Evolutionary conservation across 2,113 vertebrate species (phyloP).

Genomic region (Megalops atlanticus): DNA sequence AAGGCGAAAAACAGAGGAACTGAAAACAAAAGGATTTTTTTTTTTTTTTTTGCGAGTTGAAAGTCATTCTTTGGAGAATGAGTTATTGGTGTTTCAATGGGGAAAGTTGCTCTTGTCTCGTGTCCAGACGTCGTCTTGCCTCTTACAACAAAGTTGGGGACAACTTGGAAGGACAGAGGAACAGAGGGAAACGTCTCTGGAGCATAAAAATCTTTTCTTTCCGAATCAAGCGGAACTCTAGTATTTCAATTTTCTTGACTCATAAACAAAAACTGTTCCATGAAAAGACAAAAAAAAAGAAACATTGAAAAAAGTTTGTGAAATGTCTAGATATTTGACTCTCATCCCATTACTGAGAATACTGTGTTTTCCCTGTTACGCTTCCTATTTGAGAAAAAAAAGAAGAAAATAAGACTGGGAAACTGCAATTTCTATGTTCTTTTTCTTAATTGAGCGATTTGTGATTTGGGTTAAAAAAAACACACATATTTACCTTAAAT

Average conservation of each 20-base stretch:
- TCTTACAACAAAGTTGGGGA: slow-evolving; percentile 54
- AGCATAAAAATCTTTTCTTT: slow-evolving; percentile 57
- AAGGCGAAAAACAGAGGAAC: slow-evolving; percentile 40
- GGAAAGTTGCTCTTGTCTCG: slow-evolving; percentile 29
- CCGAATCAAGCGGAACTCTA: slow-evolving; percentile 69
- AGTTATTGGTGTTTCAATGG: slow-evolving; percentile 38
- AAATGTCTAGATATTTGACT: slow-evolving; percentile 77
- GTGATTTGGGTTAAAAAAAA: slow-evolving; percentile 29
- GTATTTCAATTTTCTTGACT: slow-evolving; percentile 70
- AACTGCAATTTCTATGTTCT: slow-evolving; percentile 33
- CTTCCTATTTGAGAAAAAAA: slow-evolving; percentile 62
- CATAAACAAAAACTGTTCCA: slow-evolving; percentile 63
- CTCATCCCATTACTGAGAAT: slow-evolving; percentile 63
- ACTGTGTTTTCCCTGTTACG: slow-evolving; percentile 71
- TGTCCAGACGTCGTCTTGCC: slow-evolving; percentile 42
- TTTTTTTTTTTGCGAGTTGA: slow-evolving; percentile 35
- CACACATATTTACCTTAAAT: not conserved
- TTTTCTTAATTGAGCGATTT: slow-evolving; percentile 31
- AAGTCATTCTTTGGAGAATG: slow-evolving; percentile 51
- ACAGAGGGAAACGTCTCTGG: slow-evolving; percentile 62
- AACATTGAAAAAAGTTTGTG: slow-evolving; percentile 62
- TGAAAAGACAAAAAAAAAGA: slow-evolving; percentile 60
- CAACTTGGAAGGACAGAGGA: slow-evolving; percentile 54
- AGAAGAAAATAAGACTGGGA: slow-evolving; percentile 21
- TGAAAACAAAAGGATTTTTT: slow-evolving; percentile 48